Evolutionary conservation across 2,113 vertebrate genomes (phyloP).

Genomic region (Ctenomys sociabilis): DNA sequence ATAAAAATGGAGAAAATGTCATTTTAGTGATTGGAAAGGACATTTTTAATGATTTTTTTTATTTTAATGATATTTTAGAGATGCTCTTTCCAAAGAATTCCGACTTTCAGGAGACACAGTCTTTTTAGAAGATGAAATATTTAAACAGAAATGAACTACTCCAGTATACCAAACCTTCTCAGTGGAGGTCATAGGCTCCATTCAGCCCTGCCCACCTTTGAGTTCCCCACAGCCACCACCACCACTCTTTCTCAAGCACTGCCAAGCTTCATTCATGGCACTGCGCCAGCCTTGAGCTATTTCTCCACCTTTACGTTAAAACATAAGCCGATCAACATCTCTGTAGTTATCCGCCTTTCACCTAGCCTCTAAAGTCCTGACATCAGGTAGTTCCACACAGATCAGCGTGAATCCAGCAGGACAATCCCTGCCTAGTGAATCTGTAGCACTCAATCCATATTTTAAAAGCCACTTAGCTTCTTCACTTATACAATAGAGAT

Average conservation of each 20-base stretch:
- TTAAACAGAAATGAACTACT: not conserved
- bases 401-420: not conserved
- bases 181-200: not conserved
- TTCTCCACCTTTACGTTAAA: not conserved
- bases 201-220: not conserved
- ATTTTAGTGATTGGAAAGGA: not conserved
- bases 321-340: not conserved
- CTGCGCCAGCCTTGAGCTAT: not conserved
- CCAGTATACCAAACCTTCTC: not conserved
- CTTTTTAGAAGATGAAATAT: slow-evolving; percentile 37
- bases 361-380: not conserved
- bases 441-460: not conserved
- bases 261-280: not conserved
- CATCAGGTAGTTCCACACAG: accelerated
- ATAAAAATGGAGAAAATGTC: not conserved
- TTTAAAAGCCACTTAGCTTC: not conserved
- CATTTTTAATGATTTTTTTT: too few species aligned
- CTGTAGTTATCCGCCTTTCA: not conserved
- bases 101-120: not conserved
- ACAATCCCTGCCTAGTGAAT: not conserved
- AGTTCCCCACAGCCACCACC: not conserved
- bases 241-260: not conserved
- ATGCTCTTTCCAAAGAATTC: not conserved
- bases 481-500: not conserved
- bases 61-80: not conserved